These are phyloP conservation scores for Nibea coibor DNA, from an alignment of 2,113 vertebrate genomes.

Conservation along the genomic window DNA sequence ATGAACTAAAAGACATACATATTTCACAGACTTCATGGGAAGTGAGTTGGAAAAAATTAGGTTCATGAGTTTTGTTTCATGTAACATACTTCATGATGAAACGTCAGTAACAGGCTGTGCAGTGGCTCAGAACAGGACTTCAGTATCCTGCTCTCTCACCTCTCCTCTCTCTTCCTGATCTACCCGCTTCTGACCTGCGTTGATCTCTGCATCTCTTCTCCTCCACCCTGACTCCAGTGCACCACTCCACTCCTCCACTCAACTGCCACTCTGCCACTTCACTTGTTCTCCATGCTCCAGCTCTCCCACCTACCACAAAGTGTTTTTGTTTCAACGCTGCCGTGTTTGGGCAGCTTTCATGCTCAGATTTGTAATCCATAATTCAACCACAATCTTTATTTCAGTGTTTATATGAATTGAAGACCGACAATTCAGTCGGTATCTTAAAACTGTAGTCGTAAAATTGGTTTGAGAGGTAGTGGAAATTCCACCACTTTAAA, in stretches of 20 bases:
- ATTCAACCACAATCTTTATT: background rate
- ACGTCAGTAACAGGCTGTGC: background rate
- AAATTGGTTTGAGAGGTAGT: conserved; percentile 12
- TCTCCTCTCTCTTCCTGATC: conserved; percentile 27
- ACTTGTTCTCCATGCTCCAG: conserved; percentile 17
- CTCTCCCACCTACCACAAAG: conserved; percentile 25
- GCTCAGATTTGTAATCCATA: background rate
- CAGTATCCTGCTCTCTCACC: conserved; percentile 22
- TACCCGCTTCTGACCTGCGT: conserved; percentile 24
- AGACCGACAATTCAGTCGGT: background rate
- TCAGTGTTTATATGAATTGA: background rate
- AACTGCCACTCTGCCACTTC: conserved; percentile 62
- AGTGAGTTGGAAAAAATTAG: background rate
- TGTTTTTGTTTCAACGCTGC: conserved; percentile 27
- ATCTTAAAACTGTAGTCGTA: conserved; percentile 8
- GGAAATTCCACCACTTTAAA: conserved; percentile 46
- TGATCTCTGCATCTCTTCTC: conserved; percentile 46
- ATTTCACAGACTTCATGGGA: background rate
- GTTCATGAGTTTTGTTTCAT: background rate
- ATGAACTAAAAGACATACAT: background rate
- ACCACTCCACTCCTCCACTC: conserved; percentile 63
- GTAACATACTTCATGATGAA: background rate
- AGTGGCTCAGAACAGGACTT: conserved; percentile 22
- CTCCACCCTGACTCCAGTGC: conserved; percentile 45
- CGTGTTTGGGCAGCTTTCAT: conserved; percentile 13